Evolutionary conservation across 2,888 invertebrate genomes (phyloP).

Genomic region (Aelia acuminata): DNA sequence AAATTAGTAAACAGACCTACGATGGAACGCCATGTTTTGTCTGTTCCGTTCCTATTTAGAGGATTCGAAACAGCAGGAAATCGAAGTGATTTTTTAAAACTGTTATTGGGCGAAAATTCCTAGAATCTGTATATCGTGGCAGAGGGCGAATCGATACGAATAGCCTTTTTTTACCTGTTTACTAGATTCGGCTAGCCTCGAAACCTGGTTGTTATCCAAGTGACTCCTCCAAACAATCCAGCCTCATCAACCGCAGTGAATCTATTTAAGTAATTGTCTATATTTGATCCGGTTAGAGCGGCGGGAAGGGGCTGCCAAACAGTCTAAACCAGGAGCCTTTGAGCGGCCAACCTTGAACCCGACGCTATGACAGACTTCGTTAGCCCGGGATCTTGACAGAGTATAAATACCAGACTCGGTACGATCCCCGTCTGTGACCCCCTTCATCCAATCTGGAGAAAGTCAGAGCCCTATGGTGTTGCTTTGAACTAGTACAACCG

Average conservation of each 20-base stretch:
- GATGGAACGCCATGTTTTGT: background rate
- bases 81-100: background rate
- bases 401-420: background rate
- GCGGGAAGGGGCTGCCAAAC: background rate
- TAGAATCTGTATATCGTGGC: background rate
- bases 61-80: background rate
- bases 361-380: slow-evolving; percentile 39
- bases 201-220: slow-evolving; percentile 19
- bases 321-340: slow-evolving; percentile 25
- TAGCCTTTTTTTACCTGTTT: slow-evolving; percentile 3
- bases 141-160: background rate
- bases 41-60: background rate
- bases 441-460: background rate
- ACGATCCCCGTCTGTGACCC: background rate
- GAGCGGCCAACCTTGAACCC: slow-evolving; percentile 14
- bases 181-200: background rate
- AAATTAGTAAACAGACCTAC: background rate
- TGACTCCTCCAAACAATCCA: slow-evolving; percentile 16
- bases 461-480: background rate
- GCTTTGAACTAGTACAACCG: background rate
- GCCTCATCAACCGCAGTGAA: slow-evolving; percentile 5
- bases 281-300: slow-evolving; percentile 15
- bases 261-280: slow-evolving; percentile 45
- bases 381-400: background rate
- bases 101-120: background rate